Percentiles rank a stretch among this genome's conserved stretches.
phyloP scores from a whole-genome alignment of 2,797 vertebrate genomes.

The Xenops minutus region DNA sequence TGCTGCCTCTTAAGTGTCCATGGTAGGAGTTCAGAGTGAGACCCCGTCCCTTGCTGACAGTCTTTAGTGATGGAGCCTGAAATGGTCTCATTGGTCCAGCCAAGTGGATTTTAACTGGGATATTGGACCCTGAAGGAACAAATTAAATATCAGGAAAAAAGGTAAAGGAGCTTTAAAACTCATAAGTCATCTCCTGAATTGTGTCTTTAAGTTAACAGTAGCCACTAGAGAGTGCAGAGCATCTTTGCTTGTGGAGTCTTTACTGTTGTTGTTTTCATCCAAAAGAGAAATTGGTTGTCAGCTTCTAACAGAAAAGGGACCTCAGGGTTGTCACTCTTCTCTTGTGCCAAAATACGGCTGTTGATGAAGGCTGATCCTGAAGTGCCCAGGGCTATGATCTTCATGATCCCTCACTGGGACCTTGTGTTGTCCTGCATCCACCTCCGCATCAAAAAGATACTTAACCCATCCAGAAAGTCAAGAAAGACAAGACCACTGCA shows the following conservation, averaged over 20 bases:
- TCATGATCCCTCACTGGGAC: neutral
- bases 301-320: neutral
- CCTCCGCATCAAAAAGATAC: neutral
- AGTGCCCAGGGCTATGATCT: neutral
- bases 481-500: rapidly evolving
- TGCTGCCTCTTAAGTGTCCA: neutral
- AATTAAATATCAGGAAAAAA: neutral
- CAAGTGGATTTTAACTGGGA: neutral
- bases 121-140: neutral
- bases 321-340: neutral
- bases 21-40: neutral
- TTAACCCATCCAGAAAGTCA: neutral
- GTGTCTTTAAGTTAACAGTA: neutral
- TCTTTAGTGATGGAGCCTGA: neutral
- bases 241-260: neutral
- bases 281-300: neutral
- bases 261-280: neutral
- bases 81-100: no score
- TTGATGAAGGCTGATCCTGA: neutral
- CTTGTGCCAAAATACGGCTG: neutral
- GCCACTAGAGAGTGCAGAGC: neutral
- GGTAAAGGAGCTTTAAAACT: neutral
- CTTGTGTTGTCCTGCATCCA: neutral
- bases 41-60: neutral
- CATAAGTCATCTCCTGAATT: neutral